These are phyloP conservation scores for Potamilus streckersoni DNA, from an alignment of 1,140 invertebrate species.

Conservation along the genomic window DNA sequence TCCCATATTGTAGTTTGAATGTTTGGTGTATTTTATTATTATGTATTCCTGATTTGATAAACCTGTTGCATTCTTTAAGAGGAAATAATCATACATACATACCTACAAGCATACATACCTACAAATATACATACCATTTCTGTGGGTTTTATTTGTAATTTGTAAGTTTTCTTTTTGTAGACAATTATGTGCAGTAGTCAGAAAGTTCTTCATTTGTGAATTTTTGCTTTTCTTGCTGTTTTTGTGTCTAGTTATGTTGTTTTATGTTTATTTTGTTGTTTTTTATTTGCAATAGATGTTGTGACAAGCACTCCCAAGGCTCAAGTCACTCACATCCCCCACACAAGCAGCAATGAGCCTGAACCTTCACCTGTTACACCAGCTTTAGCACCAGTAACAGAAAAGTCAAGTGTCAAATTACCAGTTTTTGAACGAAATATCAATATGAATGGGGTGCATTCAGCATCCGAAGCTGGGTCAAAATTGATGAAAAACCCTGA, in stretches of 20 bases:
- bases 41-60: no score
- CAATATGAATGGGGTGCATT: not conserved
- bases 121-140: no score
- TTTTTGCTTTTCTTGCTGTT: not conserved
- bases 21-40: no score
- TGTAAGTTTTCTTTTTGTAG: no score
- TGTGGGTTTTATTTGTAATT: no score
- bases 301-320: constrained; percentile 22
- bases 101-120: no score
- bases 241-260: not conserved
- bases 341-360: not conserved
- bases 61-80: no score
- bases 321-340: not conserved
- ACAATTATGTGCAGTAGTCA: no score
- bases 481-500: not conserved
- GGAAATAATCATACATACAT: no score
- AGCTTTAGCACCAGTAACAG: not conserved
- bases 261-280: constrained; percentile 5
- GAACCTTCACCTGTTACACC: constrained; percentile 3
- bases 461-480: not conserved
- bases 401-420: not conserved
- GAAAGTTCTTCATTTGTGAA: no score
- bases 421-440: not conserved
- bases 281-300: constrained; percentile 20
- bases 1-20: no score